phyloP scores from a whole-genome alignment of 2,797 vertebrate species.

The Poeciliopsis gracilis region DNA sequence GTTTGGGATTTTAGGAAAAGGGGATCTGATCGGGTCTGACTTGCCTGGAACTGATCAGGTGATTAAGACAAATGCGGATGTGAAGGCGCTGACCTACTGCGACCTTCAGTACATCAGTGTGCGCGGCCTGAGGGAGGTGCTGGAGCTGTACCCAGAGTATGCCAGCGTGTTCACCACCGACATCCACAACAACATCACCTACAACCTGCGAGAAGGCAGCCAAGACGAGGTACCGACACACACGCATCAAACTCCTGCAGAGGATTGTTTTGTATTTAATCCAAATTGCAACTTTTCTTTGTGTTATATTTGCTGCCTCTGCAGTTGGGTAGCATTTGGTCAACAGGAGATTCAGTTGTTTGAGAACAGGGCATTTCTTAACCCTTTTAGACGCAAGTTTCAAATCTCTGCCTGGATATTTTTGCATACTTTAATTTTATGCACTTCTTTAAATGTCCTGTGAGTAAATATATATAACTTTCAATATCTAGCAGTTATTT shows the following conservation, averaged over 20 bases:
- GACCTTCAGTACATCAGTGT: conserved; percentile 94
- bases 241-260: conserved; percentile 1
- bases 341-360: no score
- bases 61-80: conserved; percentile 94
- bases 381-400: no score
- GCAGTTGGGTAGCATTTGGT: no score
- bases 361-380: no score
- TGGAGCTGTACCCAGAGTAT: conserved; percentile 93
- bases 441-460: no score
- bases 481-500: no score
- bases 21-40: conserved; percentile 95
- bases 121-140: conserved; percentile 89
- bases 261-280: not conserved
- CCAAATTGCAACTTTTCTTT: no score
- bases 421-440: no score
- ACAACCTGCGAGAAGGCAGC: conserved; percentile 94
- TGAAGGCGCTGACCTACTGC: conserved; percentile 96
- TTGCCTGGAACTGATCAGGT: conserved; percentile 87
- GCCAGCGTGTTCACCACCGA: conserved; percentile 86
- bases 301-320: no score
- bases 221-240: conserved; percentile 85
- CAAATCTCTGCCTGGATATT: no score
- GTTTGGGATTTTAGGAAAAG: conserved; percentile 85
- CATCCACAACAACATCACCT: conserved; percentile 94
- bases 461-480: no score